Conservation (phyloP, 23 tunicate genomes). For the Trididemnum nubilum region DNA sequence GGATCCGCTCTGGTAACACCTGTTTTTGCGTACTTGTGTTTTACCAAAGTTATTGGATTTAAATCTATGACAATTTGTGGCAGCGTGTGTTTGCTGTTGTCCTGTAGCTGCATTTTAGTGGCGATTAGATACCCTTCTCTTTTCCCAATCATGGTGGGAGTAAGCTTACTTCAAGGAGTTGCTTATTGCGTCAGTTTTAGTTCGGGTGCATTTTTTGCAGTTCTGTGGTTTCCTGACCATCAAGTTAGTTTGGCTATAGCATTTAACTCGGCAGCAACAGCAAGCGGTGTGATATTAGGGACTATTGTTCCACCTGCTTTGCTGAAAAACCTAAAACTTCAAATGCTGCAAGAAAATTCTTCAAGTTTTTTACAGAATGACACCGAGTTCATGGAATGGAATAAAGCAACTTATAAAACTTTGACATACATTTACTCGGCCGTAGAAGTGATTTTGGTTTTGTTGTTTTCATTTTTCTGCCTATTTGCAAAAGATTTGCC, state of each 20-base stretch:
- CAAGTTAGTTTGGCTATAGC: background rate
- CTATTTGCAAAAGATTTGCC: background rate
- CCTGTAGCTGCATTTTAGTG: background rate
- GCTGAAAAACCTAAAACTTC: background rate
- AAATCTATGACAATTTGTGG: background rate
- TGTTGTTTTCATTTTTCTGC: background rate
- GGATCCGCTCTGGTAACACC: background rate
- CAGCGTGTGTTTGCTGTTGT: background rate
- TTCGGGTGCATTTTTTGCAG: background rate
- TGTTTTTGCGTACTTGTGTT: background rate
- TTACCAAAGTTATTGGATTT: background rate
- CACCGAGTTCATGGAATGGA: no score
- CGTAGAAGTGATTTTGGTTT: background rate
- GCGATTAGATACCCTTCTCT: background rate
- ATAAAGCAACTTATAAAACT: background rate
- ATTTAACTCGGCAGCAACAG: background rate
- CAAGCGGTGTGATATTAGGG: background rate
- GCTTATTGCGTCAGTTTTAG: background rate
- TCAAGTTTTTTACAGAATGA: background rate
- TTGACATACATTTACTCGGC: background rate
- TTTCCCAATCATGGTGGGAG: background rate
- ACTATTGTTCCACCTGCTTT: background rate
- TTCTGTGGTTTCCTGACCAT: slow-evolving; percentile 9
- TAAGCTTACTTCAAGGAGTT: background rate
- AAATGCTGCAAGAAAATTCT: background rate